These are phyloP conservation scores for Conopomorpha cramerella DNA, from an alignment of 1,140 invertebrate genomes.

Conservation along the genomic window DNA sequence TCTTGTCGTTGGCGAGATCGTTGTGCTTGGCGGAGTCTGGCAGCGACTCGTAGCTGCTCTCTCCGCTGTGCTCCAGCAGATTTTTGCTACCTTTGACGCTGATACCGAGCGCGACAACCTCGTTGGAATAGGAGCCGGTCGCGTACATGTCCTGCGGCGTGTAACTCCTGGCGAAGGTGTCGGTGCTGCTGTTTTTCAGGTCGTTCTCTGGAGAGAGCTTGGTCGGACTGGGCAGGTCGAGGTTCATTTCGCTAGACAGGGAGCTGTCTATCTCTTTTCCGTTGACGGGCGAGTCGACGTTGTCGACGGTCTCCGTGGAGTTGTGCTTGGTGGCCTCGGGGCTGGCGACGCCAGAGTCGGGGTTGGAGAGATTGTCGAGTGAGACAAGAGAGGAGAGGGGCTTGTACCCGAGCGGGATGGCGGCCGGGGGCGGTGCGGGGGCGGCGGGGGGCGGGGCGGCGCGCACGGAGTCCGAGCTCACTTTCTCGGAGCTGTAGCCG, in stretches of 20 bases:
- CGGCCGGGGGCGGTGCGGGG: constrained; percentile 18
- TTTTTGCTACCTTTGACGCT: constrained; percentile 31
- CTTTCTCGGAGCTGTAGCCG: constrained; percentile 74
- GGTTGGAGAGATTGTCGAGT: constrained; percentile 48
- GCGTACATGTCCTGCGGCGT: no score
- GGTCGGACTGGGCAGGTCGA: constrained; percentile 54
- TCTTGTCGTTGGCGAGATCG: constrained; percentile 7
- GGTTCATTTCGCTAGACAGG: constrained; percentile 59
- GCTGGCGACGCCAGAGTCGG: constrained; percentile 62
- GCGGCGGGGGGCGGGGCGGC: constrained; percentile 52
- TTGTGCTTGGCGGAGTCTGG: constrained; percentile 15
- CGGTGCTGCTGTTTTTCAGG: constrained; percentile 41
- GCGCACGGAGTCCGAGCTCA: constrained; percentile 47
- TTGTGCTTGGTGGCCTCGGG: constrained; percentile 60
- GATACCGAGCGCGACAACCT: constrained; percentile 35
- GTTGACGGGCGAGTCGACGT: constrained; percentile 47
- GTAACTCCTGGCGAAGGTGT: constrained; percentile 58
- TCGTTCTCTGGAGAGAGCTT: constrained; percentile 25
- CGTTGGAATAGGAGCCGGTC: constrained; percentile 43
- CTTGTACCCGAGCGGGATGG: constrained; percentile 43
- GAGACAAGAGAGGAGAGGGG: constrained; percentile 31
- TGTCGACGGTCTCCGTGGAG: constrained; percentile 50
- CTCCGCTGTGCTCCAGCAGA: constrained; percentile 32
- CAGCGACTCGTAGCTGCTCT: constrained; percentile 28
- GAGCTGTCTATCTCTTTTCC: constrained; percentile 51